These are phyloP conservation scores for Acrobasis consociella DNA, from an alignment of 2,888 invertebrate genomes.

Conservation along the genomic window DNA sequence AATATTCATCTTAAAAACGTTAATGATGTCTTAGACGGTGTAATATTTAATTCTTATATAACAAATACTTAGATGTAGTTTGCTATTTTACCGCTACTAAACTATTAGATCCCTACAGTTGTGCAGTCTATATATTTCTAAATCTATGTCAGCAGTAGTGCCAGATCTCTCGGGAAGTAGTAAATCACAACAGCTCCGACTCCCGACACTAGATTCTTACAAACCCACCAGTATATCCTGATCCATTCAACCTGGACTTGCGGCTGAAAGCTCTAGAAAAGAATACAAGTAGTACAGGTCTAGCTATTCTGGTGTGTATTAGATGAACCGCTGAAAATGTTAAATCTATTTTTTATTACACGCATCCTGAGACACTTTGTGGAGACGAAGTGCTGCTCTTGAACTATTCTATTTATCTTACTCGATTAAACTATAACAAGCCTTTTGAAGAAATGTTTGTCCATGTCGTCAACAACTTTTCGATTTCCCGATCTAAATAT, in stretches of 20 bases:
- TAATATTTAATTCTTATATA: no score
- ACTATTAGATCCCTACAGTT: background rate
- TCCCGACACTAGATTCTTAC: constrained; percentile 58
- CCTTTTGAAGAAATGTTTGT: background rate
- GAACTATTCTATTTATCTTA: constrained; percentile 8
- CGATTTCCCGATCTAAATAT: background rate
- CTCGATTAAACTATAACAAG: constrained; percentile 8
- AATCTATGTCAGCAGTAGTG: background rate
- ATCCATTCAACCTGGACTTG: constrained; percentile 36
- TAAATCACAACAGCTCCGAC: constrained; percentile 67
- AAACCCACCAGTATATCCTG: constrained; percentile 44
- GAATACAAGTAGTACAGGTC: constrained; percentile 37
- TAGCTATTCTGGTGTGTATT: constrained; percentile 42
- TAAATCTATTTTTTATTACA: constrained; percentile 68
- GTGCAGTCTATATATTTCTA: background rate
- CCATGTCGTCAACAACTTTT: background rate
- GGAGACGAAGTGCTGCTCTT: constrained; percentile 33
- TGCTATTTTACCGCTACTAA: background rate
- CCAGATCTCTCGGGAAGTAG: constrained; percentile 63
- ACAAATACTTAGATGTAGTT: no score
- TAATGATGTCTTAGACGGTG: no score
- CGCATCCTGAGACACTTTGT: constrained; percentile 60
- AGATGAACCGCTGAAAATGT: constrained; percentile 63
- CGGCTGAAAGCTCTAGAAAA: constrained; percentile 27
- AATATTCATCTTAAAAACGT: no score